Evolutionary conservation across 2,888 invertebrate species (phyloP).

Genomic region (Anthrax anthrax): DNA sequence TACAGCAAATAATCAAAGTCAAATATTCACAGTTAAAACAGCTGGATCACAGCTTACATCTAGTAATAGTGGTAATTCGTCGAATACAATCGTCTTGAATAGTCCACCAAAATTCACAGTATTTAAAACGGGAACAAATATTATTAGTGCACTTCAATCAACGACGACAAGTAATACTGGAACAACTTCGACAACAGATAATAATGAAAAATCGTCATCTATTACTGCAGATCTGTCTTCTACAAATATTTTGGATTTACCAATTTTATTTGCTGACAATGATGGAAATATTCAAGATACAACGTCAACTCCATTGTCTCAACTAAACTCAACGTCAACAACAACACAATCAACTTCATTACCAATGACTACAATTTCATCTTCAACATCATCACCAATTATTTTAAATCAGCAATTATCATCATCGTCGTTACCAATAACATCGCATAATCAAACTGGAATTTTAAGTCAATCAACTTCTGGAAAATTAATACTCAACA

Average conservation of each 20-base stretch:
- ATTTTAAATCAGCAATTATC: background rate
- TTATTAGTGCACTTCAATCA: background rate
- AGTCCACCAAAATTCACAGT: constrained; percentile 28
- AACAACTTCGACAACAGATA: constrained; percentile 13
- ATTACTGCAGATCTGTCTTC: constrained; percentile 35
- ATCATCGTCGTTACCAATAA: constrained; percentile 2
- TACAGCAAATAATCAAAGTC: constrained; percentile 7
- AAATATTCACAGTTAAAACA: constrained; percentile 11
- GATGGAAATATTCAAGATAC: constrained; percentile 26
- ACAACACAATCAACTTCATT: constrained; percentile 1
- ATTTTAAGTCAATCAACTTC: constrained; percentile 8
- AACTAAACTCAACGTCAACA: constrained; percentile 10
- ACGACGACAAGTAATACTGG: background rate
- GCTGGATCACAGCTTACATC: constrained; percentile 24
- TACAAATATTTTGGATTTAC: constrained; percentile 47
- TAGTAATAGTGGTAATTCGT: constrained; percentile 11
- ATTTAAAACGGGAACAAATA: constrained; percentile 22
- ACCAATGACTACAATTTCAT: constrained; percentile 2
- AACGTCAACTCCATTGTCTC: constrained; percentile 14
- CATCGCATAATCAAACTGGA: background rate
- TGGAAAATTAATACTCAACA: constrained; percentile 24
- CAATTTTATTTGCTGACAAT: constrained; percentile 51
- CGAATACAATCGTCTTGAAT: constrained; percentile 13
- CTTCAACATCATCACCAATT: background rate
- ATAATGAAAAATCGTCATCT: constrained; percentile 7